Evolutionary conservation across 2,113 vertebrate species (phyloP), one percentile per base, ranked within the genome.

Genomic region (Eidolon helvum): DNA sequence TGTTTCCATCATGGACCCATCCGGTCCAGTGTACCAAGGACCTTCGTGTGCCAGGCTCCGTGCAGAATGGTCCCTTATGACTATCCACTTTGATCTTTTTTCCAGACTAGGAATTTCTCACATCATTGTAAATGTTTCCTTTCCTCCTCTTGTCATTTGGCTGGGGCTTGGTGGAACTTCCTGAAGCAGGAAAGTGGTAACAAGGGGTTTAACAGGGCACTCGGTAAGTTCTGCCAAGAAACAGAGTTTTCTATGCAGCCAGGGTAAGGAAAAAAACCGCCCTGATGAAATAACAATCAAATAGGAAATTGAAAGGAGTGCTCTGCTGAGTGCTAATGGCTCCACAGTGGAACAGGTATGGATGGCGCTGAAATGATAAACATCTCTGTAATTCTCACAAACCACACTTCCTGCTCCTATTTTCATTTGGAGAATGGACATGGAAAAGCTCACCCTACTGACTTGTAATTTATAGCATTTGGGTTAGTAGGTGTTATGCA

Each of bases 121-220:
- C 97, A 94, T 97, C 95, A 94, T 75, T 98, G 97, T 97, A 96
- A 97, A 96, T 71, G 85, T 89, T 97, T 96, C 97, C 94, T 97
- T 96, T 96, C 97, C 94, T 94, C 90, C 88, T 74, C 95, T 94
- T 75, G 95, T 97, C 94, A 28, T 96, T 97, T 96, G 96, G 92
- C 95, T 38, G 0, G 30, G 50, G 71, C 87, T 83, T 96, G 3
- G 16, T 89, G 68, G 96, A 91, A 96, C 97, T 98, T 97, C 97
- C 97, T 94, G 98, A 86, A 82, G 63, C 97, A 97, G 97, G 98
- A 97, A 98, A 95, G 91, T 86, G 72, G 87, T 94, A 96, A 96
- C 94, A 95, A 94, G 92, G 91, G 97, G 65, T 94, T 97, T 96
- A 94, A 94, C 96, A 75, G 94, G 97, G 94, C 63, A 24, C 78